Percentiles rank a stretch among this genome's conserved stretches.
Conservation (phyloP, 2,797 vertebrate species). For the Labroides dimidiatus region DNA sequence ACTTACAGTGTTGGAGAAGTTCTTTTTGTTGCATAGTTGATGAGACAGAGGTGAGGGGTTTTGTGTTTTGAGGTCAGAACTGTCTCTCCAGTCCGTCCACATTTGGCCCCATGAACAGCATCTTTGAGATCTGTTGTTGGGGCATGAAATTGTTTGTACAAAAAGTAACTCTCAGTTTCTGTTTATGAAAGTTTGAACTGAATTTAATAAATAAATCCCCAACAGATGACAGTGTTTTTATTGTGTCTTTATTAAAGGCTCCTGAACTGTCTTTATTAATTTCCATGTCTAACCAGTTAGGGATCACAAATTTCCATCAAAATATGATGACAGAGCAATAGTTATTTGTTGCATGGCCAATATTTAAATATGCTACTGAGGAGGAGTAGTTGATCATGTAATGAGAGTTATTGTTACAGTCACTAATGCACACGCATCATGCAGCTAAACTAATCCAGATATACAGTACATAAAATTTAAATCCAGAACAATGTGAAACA, state of each 20-base stretch:
- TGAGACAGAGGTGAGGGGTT: constrained; percentile 45
- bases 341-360: no score
- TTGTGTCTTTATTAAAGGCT: no score
- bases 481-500: no score
- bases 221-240: constrained; percentile 23
- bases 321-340: no score
- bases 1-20: constrained; percentile 79
- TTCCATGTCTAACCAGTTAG: background rate
- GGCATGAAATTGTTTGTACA: constrained; percentile 66
- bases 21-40: constrained; percentile 21
- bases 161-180: constrained; percentile 64
- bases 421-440: no score
- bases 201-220: constrained; percentile 77
- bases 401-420: no score
- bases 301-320: background rate
- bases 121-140: constrained; percentile 48
- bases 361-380: no score
- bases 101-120: constrained; percentile 52
- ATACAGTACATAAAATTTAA: no score
- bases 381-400: no score
- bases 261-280: no score
- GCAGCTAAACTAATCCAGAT: no score
- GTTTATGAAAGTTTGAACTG: constrained; percentile 58
- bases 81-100: constrained; percentile 56
- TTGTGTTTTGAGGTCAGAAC: constrained; percentile 40